Base-by-base conservation (phyloP, 2,888 invertebrate species). In the Tricholauxania praeusta region DNA sequence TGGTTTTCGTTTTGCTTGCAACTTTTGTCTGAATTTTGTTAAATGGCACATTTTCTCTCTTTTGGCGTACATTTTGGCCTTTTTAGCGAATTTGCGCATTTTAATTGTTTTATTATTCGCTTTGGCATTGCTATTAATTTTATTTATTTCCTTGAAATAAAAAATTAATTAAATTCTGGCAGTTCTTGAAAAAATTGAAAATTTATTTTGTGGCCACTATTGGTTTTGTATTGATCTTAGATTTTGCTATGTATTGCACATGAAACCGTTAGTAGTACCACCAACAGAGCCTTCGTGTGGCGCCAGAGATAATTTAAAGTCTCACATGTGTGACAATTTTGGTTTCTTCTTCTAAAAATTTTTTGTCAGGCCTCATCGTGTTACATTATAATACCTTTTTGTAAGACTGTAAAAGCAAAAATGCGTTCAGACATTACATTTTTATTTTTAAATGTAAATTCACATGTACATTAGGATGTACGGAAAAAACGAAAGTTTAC, bases 31-130 rank as follows among this genome's bases (percentile, higher is more conserved):
- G 14, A 48, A 17, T 19, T 10, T 53, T 65, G 28, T 64, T 17
- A 51, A 19, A 15, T 51, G 52, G 55, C 8, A 28, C 10, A 60
- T 60, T 60, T 60, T 53, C 57, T 17, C 19, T 55, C 14, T 55
- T 48, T 12, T 17, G 39, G 39, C 39, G 39, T 48, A 47, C 19
- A 48, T 57, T 55, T 32, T 19, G 12, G 12, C 39, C 63, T n/a
- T 69, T 70, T 70, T 53, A 70, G 70, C 70, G 70, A 70, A 63
- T 62, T 62, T 62, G 52, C 70, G 70, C 70, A 52, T 69, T 52
- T 70, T 70, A 70, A 63, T 70, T 48, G 48, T n/a, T 60, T 12
- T 14, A 60, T 22, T 60, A 12, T 32, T 32, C 60, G 57, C 57
- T 17, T n/a, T 28, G 12, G 19, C 57, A 39, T 39, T 39, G 39